Evolutionary conservation across 2,797 vertebrate species (phyloP).

Genomic region (Helostoma temminkii): DNA sequence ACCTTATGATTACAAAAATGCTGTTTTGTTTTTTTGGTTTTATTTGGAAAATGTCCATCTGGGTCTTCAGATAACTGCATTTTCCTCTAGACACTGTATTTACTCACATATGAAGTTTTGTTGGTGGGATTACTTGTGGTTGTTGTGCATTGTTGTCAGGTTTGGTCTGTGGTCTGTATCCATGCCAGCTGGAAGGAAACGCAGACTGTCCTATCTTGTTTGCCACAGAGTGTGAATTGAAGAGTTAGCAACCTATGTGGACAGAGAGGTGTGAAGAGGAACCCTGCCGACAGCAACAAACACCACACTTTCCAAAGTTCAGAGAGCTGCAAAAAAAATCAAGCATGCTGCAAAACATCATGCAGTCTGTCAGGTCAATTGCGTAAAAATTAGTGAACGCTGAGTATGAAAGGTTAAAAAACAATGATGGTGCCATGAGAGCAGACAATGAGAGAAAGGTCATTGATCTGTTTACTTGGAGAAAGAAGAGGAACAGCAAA

Average conservation of each 20-base stretch:
- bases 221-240: conserved; percentile 76
- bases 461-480: conserved; percentile 41
- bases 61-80: conserved; percentile 10
- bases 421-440: conserved; percentile 4
- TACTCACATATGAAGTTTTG: conserved; percentile 14
- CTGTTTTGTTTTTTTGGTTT: no score
- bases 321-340: conserved; percentile 35
- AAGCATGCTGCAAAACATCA: conserved; percentile 33
- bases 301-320: conserved; percentile 62
- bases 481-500: conserved; percentile 12
- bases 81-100: conserved; percentile 3
- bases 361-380: conserved; percentile 18
- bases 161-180: conserved; percentile 60
- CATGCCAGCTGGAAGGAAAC: conserved; percentile 63
- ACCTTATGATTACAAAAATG: conserved; percentile 7
- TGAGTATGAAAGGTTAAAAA: conserved; percentile 32
- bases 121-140: conserved; percentile 49
- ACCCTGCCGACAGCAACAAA: conserved; percentile 66
- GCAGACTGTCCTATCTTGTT: conserved; percentile 70
- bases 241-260: conserved; percentile 74
- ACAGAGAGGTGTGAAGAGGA: conserved; percentile 76
- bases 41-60: neutral
- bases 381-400: conserved; percentile 13
- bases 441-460: conserved; percentile 34
- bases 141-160: conserved; percentile 59